A percentile compares a stretch with the other conserved stretches of the same genome.
Evolutionary conservation across 64 coral and sea anemone genomes (phyloP).

Genomic region (Pocillopora damicornis): DNA sequence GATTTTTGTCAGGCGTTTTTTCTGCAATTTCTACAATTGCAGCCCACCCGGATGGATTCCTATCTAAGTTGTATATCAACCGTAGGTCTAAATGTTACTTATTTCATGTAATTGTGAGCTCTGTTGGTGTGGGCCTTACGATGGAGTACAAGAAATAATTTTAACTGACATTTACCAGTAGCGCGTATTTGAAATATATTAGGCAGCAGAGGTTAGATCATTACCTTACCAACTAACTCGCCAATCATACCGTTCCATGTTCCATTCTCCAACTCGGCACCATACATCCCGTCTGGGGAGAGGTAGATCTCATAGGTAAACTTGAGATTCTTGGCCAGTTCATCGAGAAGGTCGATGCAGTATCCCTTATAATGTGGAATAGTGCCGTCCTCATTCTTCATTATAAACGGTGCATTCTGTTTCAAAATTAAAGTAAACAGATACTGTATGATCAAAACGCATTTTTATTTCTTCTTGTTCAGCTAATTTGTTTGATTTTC

Average conservation of each 20-base stretch:
- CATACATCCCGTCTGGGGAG: slow-evolving; percentile 38
- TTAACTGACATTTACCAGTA: background rate
- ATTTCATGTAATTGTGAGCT: no score
- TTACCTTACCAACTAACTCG: slow-evolving; percentile 55
- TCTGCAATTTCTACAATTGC: no score
- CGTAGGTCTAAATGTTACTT: no score
- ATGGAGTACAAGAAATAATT: no score
- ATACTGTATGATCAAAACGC: background rate
- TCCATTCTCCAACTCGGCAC: slow-evolving; percentile 31
- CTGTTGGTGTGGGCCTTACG: no score
- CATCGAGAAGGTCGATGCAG: slow-evolving; percentile 51
- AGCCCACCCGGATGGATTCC: no score
- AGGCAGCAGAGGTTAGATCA: background rate
- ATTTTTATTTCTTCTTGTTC: no score
- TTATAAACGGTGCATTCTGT: slow-evolving; percentile 57
- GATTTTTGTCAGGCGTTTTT: no score
- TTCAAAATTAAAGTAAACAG: background rate
- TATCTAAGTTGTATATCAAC: no score
- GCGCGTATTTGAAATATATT: background rate
- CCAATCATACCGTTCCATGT: slow-evolving; percentile 65
- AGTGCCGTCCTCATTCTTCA: slow-evolving; percentile 2
- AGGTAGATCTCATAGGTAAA: slow-evolving; percentile 63
- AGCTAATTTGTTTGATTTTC: no score
- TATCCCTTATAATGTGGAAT: slow-evolving; percentile 40
- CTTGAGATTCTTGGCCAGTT: slow-evolving; percentile 46